Percentiles rank a stretch among this genome's conserved stretches.
Conservation (phyloP, 1,140 invertebrate genomes). For the Drosophila kohkoa region DNA sequence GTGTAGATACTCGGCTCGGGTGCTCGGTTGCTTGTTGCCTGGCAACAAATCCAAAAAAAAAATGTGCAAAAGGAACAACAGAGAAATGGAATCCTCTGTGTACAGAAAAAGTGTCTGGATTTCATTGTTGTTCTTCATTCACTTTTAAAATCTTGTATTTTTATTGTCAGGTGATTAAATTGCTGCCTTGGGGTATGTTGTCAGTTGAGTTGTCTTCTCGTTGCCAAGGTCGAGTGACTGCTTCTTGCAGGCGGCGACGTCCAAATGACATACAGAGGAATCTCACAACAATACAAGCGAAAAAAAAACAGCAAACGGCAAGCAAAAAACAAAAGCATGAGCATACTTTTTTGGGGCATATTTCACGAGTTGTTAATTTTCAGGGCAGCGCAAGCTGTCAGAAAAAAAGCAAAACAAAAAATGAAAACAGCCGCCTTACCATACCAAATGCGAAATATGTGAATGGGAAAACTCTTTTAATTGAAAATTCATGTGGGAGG, state of each 20-base stretch:
- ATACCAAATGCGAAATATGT: conserved; percentile 29
- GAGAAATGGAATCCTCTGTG: background rate
- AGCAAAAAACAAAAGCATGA: conserved; percentile 24
- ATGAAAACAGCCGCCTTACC: background rate
- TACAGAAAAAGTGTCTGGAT: conserved; percentile 1
- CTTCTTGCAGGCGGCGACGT: conserved; percentile 26
- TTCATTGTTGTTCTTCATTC: background rate
- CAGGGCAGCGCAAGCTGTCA: conserved; percentile 32
- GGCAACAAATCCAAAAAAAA: conserved; percentile 37
- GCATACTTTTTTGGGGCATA: conserved; percentile 74
- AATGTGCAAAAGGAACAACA: background rate
- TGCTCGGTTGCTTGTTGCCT: conserved; percentile 12
- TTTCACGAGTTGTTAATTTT: conserved; percentile 76
- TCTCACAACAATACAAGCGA: background rate
- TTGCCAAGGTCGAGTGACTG: conserved; percentile 58
- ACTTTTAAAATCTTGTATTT: conserved; percentile 35
- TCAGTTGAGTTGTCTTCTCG: conserved; percentile 37
- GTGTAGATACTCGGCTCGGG: conserved; percentile 1
- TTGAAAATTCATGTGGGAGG: conserved; percentile 75
- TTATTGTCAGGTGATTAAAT: conserved; percentile 70
- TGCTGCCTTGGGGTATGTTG: conserved; percentile 54
- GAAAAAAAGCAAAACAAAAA: conserved; percentile 28
- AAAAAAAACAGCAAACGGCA: conserved; percentile 16
- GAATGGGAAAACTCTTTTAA: conserved; percentile 66
- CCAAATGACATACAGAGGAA: conserved; percentile 16